Conservation (phyloP, 2,888 invertebrate genomes). For the Eupelmus urozonus region DNA sequence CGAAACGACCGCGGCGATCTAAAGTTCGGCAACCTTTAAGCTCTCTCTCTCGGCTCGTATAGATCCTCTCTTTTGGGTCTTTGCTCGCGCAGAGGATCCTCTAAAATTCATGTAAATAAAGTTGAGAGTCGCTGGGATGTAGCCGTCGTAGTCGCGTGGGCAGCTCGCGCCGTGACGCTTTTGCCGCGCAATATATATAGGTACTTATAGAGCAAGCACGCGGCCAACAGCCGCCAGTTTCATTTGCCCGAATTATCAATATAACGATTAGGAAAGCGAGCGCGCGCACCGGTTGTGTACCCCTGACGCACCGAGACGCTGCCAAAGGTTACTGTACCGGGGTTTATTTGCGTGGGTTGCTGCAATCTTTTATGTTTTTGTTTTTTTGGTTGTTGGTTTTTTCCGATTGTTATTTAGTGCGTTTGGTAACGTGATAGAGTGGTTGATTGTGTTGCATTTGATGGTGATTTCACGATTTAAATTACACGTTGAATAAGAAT, state of each 20-base stretch:
- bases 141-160: constrained; percentile 59
- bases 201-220: constrained; percentile 24
- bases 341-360: neutral
- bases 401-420: too few relatives aligned
- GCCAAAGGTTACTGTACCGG: constrained; percentile 49
- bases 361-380: constrained; percentile 5
- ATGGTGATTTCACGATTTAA: too few relatives aligned
- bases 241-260: constrained; percentile 52
- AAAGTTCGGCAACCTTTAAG: constrained; percentile 46
- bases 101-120: constrained; percentile 70
- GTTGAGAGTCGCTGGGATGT: constrained; percentile 67
- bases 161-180: constrained; percentile 14
- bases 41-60: neutral
- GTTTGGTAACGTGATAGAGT: too few relatives aligned
- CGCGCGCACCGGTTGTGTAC: too few relatives aligned
- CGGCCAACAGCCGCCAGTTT: constrained; percentile 66
- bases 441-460: too few relatives aligned
- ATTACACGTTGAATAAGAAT: too few relatives aligned
- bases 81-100: neutral
- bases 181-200: neutral
- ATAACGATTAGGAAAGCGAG: constrained; percentile 38
- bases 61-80: neutral
- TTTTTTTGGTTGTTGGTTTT: too few relatives aligned
- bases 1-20: too few relatives aligned
- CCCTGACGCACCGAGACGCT: constrained; percentile 10